Percentiles rank a stretch among this genome's conserved stretches.
Conservation (phyloP, 2,888 invertebrate species). For the Dryobota labecula region DNA sequence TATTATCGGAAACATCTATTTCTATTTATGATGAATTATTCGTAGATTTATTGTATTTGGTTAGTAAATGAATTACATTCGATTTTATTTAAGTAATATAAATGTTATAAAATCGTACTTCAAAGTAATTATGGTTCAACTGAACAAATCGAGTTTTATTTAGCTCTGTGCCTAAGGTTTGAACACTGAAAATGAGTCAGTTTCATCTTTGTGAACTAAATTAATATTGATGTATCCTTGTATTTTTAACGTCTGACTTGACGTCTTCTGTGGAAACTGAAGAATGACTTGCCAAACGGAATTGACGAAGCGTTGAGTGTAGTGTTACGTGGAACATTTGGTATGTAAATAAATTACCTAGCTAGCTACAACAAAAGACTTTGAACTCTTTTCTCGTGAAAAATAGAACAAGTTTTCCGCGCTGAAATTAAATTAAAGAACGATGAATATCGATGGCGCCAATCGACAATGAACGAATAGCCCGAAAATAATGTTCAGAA, state of each 20-base stretch:
- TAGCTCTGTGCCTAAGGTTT: background rate
- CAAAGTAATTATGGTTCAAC: conserved; percentile 1
- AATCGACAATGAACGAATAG: conserved; percentile 51
- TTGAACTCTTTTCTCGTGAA: conserved; percentile 50
- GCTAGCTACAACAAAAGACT: conserved; percentile 46
- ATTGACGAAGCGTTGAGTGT: conserved; percentile 60
- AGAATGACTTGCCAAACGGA: conserved; percentile 47
- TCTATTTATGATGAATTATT: conserved; percentile 21
- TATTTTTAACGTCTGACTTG: conserved; percentile 48
- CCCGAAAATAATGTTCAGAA: conserved; percentile 57
- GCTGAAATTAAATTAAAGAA: conserved; percentile 62
- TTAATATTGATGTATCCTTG: conserved; percentile 35
- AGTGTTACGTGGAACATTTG: conserved; percentile 54
- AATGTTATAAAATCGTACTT: background rate
- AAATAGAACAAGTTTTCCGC: conserved; percentile 61
- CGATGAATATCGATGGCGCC: conserved; percentile 60
- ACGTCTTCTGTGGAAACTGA: conserved; percentile 48
- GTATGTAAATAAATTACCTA: conserved; percentile 51
- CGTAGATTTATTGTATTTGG: background rate
- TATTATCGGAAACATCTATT: conserved; percentile 43
- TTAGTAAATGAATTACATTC: background rate
- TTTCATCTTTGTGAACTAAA: conserved; percentile 37
- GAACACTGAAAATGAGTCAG: conserved; percentile 19
- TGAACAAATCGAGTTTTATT: conserved; percentile 1
- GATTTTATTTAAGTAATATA: background rate